Evolutionary conservation across 2,113 vertebrate species (phyloP).

Genomic region (Saccopteryx bilineata): DNA sequence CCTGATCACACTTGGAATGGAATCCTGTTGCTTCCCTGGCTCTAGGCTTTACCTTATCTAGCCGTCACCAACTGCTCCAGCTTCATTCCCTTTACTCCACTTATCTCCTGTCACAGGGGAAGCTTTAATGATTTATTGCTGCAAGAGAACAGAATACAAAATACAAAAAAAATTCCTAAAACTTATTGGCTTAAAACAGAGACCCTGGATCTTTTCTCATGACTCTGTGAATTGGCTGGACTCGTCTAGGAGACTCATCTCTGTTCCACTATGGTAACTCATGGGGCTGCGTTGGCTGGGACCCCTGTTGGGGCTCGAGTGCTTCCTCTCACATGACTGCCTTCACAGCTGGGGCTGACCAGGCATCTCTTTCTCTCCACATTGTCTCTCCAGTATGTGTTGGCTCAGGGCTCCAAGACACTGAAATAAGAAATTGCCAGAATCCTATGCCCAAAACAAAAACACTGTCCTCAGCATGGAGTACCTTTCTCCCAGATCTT

Average conservation of each 20-base stretch:
- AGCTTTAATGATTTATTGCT: not conserved
- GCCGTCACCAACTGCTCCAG: not conserved
- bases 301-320: not conserved
- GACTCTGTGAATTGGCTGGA: not conserved
- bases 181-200: not conserved
- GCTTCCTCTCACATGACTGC: not conserved
- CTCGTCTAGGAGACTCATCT: not conserved
- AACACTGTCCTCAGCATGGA: not conserved
- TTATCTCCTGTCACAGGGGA: too few species aligned
- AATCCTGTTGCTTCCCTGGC: not conserved
- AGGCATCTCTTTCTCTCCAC: not conserved
- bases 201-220: not conserved
- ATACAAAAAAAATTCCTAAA: not conserved
- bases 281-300: not conserved
- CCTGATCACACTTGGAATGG: not conserved
- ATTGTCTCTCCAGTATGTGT: not conserved
- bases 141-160: not conserved
- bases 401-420: not conserved
- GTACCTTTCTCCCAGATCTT: not conserved
- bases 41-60: not conserved
- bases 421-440: not conserved
- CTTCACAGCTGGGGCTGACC: not conserved
- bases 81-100: not conserved
- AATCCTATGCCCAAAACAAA: not conserved
- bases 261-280: not conserved